phyloP scores from a whole-genome alignment of 2,888 invertebrate species.

The Zele albiditarsus region DNA sequence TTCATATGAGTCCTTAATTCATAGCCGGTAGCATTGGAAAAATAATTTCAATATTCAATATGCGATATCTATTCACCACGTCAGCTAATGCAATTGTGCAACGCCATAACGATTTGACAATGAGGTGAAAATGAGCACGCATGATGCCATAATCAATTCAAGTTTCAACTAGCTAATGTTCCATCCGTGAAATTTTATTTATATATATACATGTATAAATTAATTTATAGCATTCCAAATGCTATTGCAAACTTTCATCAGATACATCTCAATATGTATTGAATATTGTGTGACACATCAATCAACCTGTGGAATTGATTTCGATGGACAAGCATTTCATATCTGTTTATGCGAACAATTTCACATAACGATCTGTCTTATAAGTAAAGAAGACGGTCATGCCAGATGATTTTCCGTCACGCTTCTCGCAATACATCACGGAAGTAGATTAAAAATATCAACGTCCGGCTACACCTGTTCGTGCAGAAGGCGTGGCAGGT shows the following conservation, averaged over 20 bases:
- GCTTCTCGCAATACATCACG: slow-evolving; percentile 57
- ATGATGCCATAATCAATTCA: neutral
- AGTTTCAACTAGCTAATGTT: neutral
- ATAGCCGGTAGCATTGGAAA: neutral
- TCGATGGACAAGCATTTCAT: neutral
- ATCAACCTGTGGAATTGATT: neutral
- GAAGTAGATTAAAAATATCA: slow-evolving; percentile 61
- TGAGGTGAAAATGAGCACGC: neutral
- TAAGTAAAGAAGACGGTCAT: slow-evolving; percentile 56
- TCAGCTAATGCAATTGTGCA: neutral
- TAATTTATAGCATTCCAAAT: too few relatives aligned
- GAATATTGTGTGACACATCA: neutral
- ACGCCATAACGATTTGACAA: neutral
- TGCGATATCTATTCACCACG: neutral
- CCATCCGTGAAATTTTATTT: neutral
- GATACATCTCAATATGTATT: neutral
- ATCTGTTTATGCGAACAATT: neutral
- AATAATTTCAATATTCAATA: neutral
- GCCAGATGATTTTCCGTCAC: slow-evolving; percentile 64
- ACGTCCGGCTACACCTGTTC: slow-evolving; percentile 61
- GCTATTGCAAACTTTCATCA: too few relatives aligned
- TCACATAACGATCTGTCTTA: neutral
- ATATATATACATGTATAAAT: too few relatives aligned
- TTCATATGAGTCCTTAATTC: neutral
- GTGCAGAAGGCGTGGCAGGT: slow-evolving; percentile 51